Evolutionary conservation across 2,888 invertebrate species (phyloP), one percentile per base, ranked within the genome.

Genomic region (Mermis nigrescens): DNA sequence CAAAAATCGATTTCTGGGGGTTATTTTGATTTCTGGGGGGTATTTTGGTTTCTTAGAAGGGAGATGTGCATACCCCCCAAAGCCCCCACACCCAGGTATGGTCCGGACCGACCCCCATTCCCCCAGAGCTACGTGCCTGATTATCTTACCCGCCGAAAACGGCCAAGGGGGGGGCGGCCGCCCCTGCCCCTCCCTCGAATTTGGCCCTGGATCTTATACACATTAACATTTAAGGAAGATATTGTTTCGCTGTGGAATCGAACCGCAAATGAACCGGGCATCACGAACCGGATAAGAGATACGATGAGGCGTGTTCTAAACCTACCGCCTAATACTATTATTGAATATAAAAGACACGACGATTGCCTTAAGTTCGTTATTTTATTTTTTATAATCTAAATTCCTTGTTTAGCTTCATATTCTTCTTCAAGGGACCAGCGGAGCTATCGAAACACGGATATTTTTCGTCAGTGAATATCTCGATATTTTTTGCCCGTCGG

Each of bases 221-320:
- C 38, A 19, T 38, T 19, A 38, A 38, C 55, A 38, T 2, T 66
- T 12, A 65, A 89, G 86, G 94, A 94, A 77, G 94, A 92, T 74
- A 85, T 90, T 73, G 81, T 95, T 70, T 89, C 91, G 65, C 83
- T 95, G 69, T 95, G 95, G 94, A 94, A 94, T 77, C 83, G 86
- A 75, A 91, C 88, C 66, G 89, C 94, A 58, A 82, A 84, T 64
- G 92, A 95, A 79, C 81, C 82, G 71, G 81, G 80, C 64, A 86
- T 87, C 65, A 90, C 88, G 68, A 82, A 83, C 65, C 81, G 91
- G 70, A 94, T 98, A 69, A 81, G 92, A 66, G 95, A 98, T 78
- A 90, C 91, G 53, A 78, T 98, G 69, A 84, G 88, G 69, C 82
- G 94, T 74, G 85, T 95, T 72, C 81, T 98, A 72, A 90, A 94